These are phyloP conservation scores for Tipula lateralis DNA, from an alignment of 2,888 invertebrate genomes.

Conservation along the genomic window DNA sequence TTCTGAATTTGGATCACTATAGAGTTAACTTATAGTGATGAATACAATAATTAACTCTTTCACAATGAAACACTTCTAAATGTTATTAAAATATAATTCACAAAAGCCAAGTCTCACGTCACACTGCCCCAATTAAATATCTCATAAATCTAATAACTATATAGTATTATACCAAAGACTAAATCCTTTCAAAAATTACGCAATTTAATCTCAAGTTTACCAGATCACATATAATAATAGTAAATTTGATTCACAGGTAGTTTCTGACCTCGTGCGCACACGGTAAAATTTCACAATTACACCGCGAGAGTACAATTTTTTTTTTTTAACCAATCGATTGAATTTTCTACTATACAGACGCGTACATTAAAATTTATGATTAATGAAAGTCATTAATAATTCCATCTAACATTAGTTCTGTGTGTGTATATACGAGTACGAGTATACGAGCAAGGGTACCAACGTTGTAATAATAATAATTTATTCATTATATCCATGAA, in stretches of 20 bases:
- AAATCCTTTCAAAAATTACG: neutral
- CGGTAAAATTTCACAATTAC: neutral
- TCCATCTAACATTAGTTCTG: conserved; percentile 5
- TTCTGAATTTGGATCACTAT: too few relatives aligned
- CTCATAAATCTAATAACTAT: neutral
- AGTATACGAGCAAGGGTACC: neutral
- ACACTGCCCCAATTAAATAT: neutral
- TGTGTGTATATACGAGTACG: neutral
- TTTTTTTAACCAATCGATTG: neutral
- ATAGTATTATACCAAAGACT: neutral
- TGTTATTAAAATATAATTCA: neutral
- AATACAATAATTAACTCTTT: neutral
- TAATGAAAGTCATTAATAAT: conserved; percentile 1
- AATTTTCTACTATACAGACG: neutral
- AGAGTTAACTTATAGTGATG: too few relatives aligned
- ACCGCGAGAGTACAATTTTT: neutral
- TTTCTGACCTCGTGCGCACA: neutral
- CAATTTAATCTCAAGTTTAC: neutral
- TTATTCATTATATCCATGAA: conserved; percentile 6
- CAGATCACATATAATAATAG: neutral
- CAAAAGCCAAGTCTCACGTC: neutral
- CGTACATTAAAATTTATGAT: neutral
- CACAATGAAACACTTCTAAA: neutral
- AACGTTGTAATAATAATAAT: neutral
- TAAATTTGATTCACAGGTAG: neutral